Conservation (phyloP, 2,113 vertebrate genomes). For the Nyctereutes procyonoides region DNA sequence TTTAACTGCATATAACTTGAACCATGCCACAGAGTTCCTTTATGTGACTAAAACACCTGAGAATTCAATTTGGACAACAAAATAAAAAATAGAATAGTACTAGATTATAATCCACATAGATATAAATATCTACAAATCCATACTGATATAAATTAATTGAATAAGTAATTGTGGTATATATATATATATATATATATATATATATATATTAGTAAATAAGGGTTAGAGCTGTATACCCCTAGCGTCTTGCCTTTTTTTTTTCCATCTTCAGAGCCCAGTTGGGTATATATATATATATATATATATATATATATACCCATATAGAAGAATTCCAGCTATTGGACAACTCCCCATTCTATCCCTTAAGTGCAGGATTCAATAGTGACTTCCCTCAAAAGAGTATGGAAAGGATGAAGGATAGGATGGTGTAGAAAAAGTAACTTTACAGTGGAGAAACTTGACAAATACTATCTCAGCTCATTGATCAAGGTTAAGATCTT, state of each 20-base stretch:
- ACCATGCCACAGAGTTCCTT: not conserved
- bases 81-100: not conserved
- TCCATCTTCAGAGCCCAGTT: too few relatives aligned
- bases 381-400: not conserved
- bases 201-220: too few relatives aligned
- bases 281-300: not conserved
- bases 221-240: too few relatives aligned
- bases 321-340: not conserved
- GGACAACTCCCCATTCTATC: not conserved
- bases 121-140: not conserved
- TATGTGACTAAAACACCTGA: not conserved
- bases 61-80: not conserved
- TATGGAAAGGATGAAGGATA: not conserved
- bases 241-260: too few relatives aligned
- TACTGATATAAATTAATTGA: not conserved
- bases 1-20: not conserved
- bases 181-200: not conserved
- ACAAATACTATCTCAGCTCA: not conserved
- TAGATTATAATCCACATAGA: not conserved
- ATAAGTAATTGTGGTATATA: not conserved
- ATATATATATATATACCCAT: not conserved
- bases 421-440: not conserved
- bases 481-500: not conserved
- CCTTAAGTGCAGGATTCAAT: not conserved
- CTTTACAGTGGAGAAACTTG: not conserved